Evolutionary conservation across 2,888 invertebrate genomes (phyloP).

Genomic region (Mechanitis mazaeus): DNA sequence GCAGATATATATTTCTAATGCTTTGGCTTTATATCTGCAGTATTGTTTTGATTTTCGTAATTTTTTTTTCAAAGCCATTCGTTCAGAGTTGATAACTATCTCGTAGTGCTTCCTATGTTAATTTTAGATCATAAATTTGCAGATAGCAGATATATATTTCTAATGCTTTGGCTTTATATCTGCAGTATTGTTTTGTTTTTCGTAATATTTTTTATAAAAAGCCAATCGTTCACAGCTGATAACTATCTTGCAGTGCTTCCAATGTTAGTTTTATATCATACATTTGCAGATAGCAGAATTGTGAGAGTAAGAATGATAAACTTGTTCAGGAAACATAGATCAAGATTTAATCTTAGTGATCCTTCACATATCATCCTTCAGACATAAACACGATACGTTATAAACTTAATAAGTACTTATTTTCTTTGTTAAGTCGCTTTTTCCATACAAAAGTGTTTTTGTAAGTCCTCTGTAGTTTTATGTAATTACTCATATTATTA

Average conservation of each 20-base stretch:
- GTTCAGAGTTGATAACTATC: too few species aligned
- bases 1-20: too few species aligned
- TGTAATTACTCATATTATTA: too few species aligned
- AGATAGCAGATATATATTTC: too few species aligned
- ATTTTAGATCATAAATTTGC: too few species aligned
- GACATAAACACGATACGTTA: not conserved
- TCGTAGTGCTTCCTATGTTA: too few species aligned
- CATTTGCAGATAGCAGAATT: constrained; percentile 3
- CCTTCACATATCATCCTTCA: constrained; percentile 10
- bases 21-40: not conserved
- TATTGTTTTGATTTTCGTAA: too few species aligned
- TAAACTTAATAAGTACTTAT: not conserved
- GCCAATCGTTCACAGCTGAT: not conserved
- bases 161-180: not conserved
- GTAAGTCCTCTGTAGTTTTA: too few species aligned
- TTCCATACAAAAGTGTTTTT: too few species aligned
- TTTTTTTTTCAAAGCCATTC: too few species aligned
- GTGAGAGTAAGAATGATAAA: constrained; percentile 3
- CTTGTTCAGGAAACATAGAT: constrained; percentile 13
- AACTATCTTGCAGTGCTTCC: not conserved
- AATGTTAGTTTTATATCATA: constrained; percentile 3
- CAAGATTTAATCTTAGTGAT: constrained; percentile 13
- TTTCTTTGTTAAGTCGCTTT: not conserved
- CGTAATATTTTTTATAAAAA: not conserved
- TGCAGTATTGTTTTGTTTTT: too few species aligned